A percentile compares a stretch with the other conserved stretches of the same genome.
phyloP scores from a whole-genome alignment of 2,888 invertebrate species.

The Phyllotreta cruciferae region DNA sequence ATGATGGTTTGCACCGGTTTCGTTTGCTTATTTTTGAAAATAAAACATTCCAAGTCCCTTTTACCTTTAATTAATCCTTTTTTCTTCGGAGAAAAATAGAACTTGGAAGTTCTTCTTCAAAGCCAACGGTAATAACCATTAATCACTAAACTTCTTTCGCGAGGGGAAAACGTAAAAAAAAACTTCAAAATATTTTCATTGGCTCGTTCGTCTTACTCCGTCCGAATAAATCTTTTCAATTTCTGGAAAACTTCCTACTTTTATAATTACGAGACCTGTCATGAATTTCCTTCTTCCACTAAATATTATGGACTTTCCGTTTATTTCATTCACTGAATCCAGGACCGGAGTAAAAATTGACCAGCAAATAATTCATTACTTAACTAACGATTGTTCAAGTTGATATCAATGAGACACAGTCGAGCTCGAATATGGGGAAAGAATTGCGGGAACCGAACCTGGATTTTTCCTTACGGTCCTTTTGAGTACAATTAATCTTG shows the following conservation, averaged over 20 bases:
- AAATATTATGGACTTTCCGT: constrained; percentile 20
- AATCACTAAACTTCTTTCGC: constrained; percentile 20
- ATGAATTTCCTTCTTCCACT: constrained; percentile 22
- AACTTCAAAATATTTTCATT: constrained; percentile 23
- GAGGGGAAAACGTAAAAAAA: not conserved
- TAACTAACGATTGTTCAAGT: not conserved
- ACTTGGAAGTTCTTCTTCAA: constrained; percentile 21
- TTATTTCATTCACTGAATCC: not conserved
- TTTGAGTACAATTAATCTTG: constrained; percentile 14
- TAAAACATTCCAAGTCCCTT: too few relatives aligned
- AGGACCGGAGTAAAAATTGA: not conserved
- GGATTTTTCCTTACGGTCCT: not conserved
- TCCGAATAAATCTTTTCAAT: constrained; percentile 28
- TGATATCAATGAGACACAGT: too few relatives aligned
- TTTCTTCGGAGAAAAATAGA: constrained; percentile 5
- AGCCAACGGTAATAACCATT: constrained; percentile 24
- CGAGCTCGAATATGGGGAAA: too few relatives aligned
- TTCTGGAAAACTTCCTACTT: constrained; percentile 25
- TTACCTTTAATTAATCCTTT: constrained; percentile 21
- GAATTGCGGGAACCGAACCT: too few relatives aligned
- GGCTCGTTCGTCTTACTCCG: constrained; percentile 23
- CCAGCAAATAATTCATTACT: not conserved
- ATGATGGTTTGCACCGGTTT: too few relatives aligned
- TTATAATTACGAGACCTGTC: constrained; percentile 32
- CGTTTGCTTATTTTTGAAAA: too few relatives aligned